phyloP scores from a whole-genome alignment of 2,888 invertebrate species.

The Hipparchia semele region DNA sequence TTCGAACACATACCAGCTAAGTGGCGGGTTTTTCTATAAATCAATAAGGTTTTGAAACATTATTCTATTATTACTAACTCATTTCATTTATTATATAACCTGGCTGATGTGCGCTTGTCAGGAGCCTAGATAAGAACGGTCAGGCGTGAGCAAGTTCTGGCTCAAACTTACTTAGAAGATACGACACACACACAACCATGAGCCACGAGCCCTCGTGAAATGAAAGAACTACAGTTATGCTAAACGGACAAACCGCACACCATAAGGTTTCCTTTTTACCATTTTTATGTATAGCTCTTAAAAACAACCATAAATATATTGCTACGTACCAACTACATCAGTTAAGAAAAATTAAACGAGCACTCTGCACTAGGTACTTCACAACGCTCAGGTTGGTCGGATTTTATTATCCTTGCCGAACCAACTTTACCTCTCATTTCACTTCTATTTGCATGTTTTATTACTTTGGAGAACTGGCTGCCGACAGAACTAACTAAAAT shows the following conservation, averaged over 20 bases:
- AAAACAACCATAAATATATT: too few species aligned
- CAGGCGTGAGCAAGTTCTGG: too few species aligned
- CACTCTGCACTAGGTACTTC: background rate
- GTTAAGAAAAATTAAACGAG: constrained; percentile 16
- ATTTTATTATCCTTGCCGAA: constrained; percentile 52
- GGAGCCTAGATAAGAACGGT: too few species aligned
- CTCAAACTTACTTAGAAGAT: too few species aligned
- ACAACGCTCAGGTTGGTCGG: constrained; percentile 53
- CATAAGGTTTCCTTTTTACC: too few species aligned
- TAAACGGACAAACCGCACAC: too few species aligned
- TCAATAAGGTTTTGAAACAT: background rate
- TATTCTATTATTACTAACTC: background rate
- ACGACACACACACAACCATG: too few species aligned
- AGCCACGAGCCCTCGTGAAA: too few species aligned
- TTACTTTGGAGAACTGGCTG: constrained; percentile 31
- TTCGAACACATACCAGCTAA: constrained; percentile 35
- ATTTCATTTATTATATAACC: too few species aligned
- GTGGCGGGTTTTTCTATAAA: constrained; percentile 18
- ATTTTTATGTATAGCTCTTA: too few species aligned
- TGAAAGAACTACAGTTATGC: too few species aligned
- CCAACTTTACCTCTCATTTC: constrained; percentile 36
- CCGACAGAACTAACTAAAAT: constrained; percentile 21
- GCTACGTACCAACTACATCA: background rate
- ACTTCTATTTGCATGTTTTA: constrained; percentile 44
- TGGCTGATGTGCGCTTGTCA: too few species aligned